A percentile compares a stretch with the other conserved stretches of the same genome.
Conservation (phyloP, 2,797 vertebrate species). For the Argya squamiceps region DNA sequence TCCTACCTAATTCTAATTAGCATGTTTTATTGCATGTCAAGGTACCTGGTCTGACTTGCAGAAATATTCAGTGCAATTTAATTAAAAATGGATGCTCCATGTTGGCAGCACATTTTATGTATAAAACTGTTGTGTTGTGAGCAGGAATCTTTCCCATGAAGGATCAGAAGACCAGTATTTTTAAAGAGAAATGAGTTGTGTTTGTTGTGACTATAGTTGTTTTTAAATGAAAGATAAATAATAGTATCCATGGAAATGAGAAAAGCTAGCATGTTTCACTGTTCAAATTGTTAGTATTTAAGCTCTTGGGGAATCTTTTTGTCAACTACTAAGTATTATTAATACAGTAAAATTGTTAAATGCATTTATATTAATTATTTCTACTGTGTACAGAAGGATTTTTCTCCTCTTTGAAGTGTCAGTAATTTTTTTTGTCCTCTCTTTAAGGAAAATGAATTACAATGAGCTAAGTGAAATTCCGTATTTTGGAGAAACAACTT, state of each 20-base stretch:
- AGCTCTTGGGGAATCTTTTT: neutral
- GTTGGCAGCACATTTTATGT: neutral
- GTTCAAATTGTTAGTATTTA: neutral
- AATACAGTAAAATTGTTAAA: neutral
- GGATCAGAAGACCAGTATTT: neutral
- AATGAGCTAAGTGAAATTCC: constrained; percentile 90
- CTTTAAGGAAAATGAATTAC: constrained; percentile 90
- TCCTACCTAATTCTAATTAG: neutral
- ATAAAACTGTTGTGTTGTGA: neutral
- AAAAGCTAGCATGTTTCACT: neutral
- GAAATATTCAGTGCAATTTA: neutral
- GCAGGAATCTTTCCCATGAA: neutral
- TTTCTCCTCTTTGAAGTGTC: neutral
- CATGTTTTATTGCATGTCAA: neutral
- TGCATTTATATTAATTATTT: neutral
- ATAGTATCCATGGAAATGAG: neutral
- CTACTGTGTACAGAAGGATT: neutral
- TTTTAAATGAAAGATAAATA: neutral
- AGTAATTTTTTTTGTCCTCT: neutral
- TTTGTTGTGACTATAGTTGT: neutral
- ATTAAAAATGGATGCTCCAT: neutral
- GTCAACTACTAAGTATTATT: neutral
- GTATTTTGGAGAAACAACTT: constrained; percentile 86
- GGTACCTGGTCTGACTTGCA: neutral
- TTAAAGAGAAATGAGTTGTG: neutral